A percentile compares a stretch with the other conserved stretches of the same genome.
Evolutionary conservation across 2,113 vertebrate species (phyloP).

Genomic region (Cyprinodon brontotheroides): DNA sequence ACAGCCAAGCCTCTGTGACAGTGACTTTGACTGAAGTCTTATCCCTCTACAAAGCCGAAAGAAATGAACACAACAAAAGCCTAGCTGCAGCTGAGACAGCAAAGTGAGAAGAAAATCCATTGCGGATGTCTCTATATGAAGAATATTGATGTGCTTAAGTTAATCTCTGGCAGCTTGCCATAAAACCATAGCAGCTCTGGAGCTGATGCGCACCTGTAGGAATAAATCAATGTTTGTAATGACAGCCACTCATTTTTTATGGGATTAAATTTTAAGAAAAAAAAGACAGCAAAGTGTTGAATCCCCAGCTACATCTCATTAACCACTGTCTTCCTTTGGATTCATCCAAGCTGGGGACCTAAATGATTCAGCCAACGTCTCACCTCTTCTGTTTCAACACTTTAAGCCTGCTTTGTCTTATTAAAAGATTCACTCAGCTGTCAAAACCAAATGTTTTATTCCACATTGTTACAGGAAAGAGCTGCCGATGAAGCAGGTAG

Average conservation of each 20-base stretch:
- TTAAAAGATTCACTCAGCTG: slow-evolving; percentile 5
- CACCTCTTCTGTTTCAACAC: slow-evolving; percentile 11
- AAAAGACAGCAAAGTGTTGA: slow-evolving; percentile 13
- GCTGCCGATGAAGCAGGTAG: background rate
- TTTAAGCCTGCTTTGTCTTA: slow-evolving; percentile 19
- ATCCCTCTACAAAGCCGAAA: slow-evolving; percentile 31
- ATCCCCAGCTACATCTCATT: slow-evolving; percentile 43
- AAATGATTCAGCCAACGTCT: slow-evolving; percentile 30
- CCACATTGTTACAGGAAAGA: slow-evolving; percentile 8
- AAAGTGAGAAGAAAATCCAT: slow-evolving; percentile 42
- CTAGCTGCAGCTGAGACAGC: slow-evolving; percentile 42
- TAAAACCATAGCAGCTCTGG: slow-evolving; percentile 37
- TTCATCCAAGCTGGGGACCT: slow-evolving; percentile 7
- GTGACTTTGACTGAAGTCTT: slow-evolving; percentile 45
- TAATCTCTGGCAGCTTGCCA: slow-evolving; percentile 62
- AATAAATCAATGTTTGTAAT: slow-evolving; percentile 58
- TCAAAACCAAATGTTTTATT: slow-evolving; percentile 1
- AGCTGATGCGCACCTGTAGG: slow-evolving; percentile 62
- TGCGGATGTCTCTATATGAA: slow-evolving; percentile 46
- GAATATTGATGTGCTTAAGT: slow-evolving; percentile 61
- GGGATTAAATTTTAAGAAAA: slow-evolving; percentile 42
- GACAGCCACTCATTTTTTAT: slow-evolving; percentile 46
- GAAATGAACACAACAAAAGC: slow-evolving; percentile 42
- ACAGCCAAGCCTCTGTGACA: slow-evolving; percentile 39
- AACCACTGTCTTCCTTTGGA: slow-evolving; percentile 21